phyloP scores from a whole-genome alignment of 2,113 vertebrate genomes.

The Etheostoma spectabile region DNA sequence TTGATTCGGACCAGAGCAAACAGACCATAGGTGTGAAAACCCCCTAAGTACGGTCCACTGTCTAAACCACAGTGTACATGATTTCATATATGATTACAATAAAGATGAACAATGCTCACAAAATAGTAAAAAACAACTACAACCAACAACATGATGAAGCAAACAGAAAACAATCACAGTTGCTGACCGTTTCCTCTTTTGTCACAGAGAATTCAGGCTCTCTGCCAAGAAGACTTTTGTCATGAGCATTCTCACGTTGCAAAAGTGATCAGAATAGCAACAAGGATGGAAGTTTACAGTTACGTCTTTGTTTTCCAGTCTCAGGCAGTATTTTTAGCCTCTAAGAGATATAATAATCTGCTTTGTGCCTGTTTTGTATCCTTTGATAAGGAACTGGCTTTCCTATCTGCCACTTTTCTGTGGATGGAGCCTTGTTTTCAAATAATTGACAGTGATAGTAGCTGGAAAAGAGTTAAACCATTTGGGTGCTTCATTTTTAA shows the following conservation, averaged over 20 bases:
- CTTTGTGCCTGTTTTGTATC: conserved; percentile 40
- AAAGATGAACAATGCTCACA: neutral
- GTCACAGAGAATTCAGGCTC: conserved; percentile 36
- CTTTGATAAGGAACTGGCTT: conserved; percentile 35
- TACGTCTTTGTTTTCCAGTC: conserved; percentile 72
- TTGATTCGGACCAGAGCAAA: too few species aligned
- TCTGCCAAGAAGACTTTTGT: conserved; percentile 52
- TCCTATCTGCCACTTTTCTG: conserved; percentile 3
- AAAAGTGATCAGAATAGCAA: conserved; percentile 66
- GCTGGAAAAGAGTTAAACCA: neutral
- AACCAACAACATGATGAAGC: neutral
- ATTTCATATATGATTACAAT: neutral
- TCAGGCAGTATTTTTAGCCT: conserved; percentile 71
- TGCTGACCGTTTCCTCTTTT: conserved; percentile 29
- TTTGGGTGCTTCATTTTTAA: conserved; percentile 6
- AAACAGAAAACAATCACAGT: conserved; percentile 2
- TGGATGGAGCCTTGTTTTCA: neutral
- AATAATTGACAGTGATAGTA: conserved; percentile 24
- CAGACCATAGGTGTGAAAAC: too few species aligned
- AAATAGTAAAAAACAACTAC: neutral
- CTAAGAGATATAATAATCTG: conserved; percentile 44
- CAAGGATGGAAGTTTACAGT: conserved; percentile 61
- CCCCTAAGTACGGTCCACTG: neutral
- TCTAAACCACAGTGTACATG: neutral
- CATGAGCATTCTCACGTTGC: conserved; percentile 76